Evolutionary conservation across 2,113 vertebrate species (phyloP).

Genomic region (Zootoca vivipara): DNA sequence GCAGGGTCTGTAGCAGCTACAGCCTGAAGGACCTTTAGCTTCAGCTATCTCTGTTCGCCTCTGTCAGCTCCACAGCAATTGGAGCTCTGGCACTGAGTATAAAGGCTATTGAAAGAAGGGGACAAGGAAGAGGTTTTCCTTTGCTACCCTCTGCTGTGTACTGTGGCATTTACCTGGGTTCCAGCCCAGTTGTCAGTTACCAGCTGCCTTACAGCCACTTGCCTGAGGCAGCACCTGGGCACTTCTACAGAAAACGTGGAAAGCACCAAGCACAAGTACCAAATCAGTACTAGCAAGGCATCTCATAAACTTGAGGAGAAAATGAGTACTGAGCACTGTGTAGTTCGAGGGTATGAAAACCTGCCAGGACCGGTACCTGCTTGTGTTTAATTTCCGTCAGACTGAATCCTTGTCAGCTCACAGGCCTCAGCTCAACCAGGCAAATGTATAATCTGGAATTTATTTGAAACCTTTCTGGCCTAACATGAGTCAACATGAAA

Average conservation of each 20-base stretch:
- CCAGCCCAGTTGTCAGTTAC: neutral
- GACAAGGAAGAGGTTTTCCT: too few relatives aligned
- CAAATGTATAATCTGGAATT: slow-evolving; percentile 57
- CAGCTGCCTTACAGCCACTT: neutral
- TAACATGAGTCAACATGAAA: slow-evolving; percentile 70
- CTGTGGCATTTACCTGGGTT: neutral
- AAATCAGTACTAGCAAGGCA: neutral
- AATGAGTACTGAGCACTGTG: neutral
- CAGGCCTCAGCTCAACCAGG: slow-evolving; percentile 57
- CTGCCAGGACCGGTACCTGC: slow-evolving; percentile 45
- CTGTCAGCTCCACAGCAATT: neutral
- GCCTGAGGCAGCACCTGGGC: neutral
- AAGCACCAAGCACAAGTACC: neutral
- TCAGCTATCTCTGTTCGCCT: neutral
- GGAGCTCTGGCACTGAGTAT: too few relatives aligned
- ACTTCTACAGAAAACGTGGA: neutral
- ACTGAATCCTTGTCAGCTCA: slow-evolving; percentile 54
- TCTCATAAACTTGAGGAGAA: neutral
- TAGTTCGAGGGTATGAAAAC: slow-evolving; percentile 6
- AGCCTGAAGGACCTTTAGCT: neutral
- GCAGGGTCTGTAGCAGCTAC: neutral
- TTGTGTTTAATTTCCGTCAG: slow-evolving; percentile 51
- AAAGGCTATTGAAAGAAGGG: too few relatives aligned
- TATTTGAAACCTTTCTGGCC: slow-evolving; percentile 51
- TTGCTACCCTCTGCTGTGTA: neutral